Base-by-base conservation (phyloP, 2,888 invertebrate genomes). In the Ormyrus pomaceus region DNA sequence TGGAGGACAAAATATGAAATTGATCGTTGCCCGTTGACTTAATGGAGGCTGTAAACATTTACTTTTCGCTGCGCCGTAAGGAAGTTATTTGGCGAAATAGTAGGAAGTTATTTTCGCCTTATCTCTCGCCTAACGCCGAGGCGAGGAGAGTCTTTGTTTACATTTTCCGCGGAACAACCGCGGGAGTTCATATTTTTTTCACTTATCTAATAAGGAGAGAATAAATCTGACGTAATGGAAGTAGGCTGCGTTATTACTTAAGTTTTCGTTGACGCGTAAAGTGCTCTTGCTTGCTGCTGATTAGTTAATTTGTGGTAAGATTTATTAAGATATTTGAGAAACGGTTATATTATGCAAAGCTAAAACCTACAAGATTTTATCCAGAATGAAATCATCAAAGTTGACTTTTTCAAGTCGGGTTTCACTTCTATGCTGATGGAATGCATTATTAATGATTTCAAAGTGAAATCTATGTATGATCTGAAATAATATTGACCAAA, bases 61-160 rank as follows among this genome's bases (percentile, higher is more conserved):
- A 59, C 48, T 59, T 71, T 11, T 58, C 61, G 51, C 34, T 34
- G 50, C 58, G 65, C 59, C 50, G 48, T 72, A 72, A 78, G 78
- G 78, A 78, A 78, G 78, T 78, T 78, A 66, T 72, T 78, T 72
- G 66, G 72, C n/a, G 5, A 61, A 72, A 64, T 75, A 66, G 48
- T 9, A 6, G 9, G 65, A 6, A 46, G 58, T 70, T 70, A 70
- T 58, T 10, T 65, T 13, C 50, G 19, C 55, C 34, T 34, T 70
- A 50, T n/a, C 64, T 50, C 70, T 48, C 34, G n/a, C 56, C 11
- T 45, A 46, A 53, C 6, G 64, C 6, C 9, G 11, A 5, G n/a
- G 62, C 62, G 34, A 7, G 5, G 4, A 11, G 3, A 48, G 11
- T 11, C 62, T 72, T 46, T 72, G 58, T 53, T 45, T 64, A 48